phyloP scores from a whole-genome alignment of 2,113 vertebrate species.

The Chrysemys picta region DNA sequence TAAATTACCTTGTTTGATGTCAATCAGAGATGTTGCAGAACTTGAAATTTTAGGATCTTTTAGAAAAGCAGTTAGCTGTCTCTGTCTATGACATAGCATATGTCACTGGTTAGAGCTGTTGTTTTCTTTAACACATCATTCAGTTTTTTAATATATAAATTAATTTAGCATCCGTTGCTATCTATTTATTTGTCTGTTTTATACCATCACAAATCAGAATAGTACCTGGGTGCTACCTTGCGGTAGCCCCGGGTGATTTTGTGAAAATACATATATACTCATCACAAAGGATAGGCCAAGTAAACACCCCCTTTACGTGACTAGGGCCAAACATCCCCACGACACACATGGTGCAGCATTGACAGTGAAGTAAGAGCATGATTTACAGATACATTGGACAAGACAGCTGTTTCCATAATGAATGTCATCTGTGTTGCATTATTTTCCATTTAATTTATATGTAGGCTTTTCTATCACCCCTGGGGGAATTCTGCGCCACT shows the following conservation, averaged over 20 bases:
- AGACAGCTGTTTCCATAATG: not conserved
- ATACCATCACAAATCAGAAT: rapidly evolving
- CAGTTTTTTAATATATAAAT: rapidly evolving
- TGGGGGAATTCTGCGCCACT: no score
- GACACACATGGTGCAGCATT: no score
- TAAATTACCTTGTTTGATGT: rapidly evolving
- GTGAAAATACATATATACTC: not conserved
- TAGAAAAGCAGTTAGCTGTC: not conserved
- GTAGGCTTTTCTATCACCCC: not conserved
- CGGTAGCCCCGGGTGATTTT: rapidly evolving
- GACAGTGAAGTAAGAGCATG: not conserved
- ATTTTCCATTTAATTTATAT: not conserved
- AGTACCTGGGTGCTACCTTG: rapidly evolving
- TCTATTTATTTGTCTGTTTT: not conserved
- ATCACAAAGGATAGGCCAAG: not conserved
- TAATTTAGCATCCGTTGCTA: not conserved
- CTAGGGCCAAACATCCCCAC: not conserved
- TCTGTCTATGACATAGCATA: not conserved
- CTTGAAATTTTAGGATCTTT: not conserved
- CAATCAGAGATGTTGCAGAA: not conserved
- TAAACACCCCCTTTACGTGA: rapidly evolving
- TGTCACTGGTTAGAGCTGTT: not conserved
- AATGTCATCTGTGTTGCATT: rapidly evolving
- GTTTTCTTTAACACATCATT: rapidly evolving
- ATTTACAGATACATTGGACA: not conserved